A percentile compares a stretch with the other conserved stretches of the same genome.
Conservation (phyloP, 2,113 vertebrate genomes). For the Paracanthobrama guichenoti region DNA sequence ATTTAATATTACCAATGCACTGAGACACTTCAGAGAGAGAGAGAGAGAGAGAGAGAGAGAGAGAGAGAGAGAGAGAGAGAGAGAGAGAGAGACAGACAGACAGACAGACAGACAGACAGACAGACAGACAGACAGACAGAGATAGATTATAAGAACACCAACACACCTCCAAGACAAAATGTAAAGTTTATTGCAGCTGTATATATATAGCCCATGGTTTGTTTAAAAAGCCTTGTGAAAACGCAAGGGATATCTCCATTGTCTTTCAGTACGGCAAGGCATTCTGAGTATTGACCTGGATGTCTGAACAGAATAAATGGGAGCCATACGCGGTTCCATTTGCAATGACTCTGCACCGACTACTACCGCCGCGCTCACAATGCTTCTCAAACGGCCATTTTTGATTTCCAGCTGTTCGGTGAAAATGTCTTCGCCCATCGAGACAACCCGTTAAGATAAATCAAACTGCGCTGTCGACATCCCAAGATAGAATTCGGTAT, state of each 20-base stretch:
- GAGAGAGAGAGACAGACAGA: not conserved
- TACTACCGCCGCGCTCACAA: constrained; percentile 62
- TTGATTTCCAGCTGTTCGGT: constrained; percentile 80
- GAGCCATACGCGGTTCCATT: constrained; percentile 78
- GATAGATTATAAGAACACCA: not conserved
- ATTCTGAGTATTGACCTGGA: constrained; percentile 75
- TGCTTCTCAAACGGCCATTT: constrained; percentile 80
- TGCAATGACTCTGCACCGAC: constrained; percentile 79
- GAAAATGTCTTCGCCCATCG: constrained; percentile 71
- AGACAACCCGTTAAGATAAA: constrained; percentile 76
- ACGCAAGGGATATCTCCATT: constrained; percentile 50
- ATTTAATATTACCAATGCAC: not conserved
- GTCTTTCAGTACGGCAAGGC: constrained; percentile 62
- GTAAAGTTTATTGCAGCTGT: not conserved
- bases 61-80: not conserved
- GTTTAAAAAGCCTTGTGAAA: not conserved
- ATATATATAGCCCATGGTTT: too few species aligned
- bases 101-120: not conserved
- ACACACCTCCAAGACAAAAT: not conserved
- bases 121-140: not conserved
- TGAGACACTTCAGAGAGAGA: not conserved
- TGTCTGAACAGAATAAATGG: constrained; percentile 78
- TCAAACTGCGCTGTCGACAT: constrained; percentile 79
- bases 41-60: not conserved
- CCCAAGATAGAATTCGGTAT: constrained; percentile 85